Base-by-base conservation (phyloP, 1,140 invertebrate genomes). In the Calycopis cecrops region DNA sequence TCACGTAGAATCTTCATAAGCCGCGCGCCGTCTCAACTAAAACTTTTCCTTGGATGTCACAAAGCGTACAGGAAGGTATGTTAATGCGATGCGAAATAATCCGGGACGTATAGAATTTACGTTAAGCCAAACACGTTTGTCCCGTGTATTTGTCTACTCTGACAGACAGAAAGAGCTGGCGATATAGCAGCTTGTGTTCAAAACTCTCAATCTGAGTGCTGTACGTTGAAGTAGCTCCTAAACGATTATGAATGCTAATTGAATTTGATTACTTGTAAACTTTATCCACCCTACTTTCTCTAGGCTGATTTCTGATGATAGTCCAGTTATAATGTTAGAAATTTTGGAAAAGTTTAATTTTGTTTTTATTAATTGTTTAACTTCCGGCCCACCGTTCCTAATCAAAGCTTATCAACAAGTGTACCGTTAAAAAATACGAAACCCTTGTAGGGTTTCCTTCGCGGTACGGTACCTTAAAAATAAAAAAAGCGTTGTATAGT, bases 151-250 rank as follows among this genome's bases (percentile, higher is more conserved):
- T 10, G n/a, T n/a, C n/a, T 16, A 12, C n/a, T n/a, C 34, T 14
- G 10, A 37, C 9, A 11, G 35, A n/a, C 35, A 37, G 35, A 37
- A 11, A 37, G 35, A 37, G 9, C 35, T 48, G 49, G 58, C n/a
- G 60, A 62, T 62, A 55, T 51, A 12, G 51, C 14, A 51, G 59
- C 51, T 55, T 52, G 54, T 55, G 52, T 8, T 38, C 9, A 55
- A 58, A 62, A n/a, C n/a, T n/a, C n/a, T 62, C 55, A 62, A 48
- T 52, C 58, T 58, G n/a, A n/a, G n/a, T n/a, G n/a, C 55, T 52
- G 48, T 35, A 17, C 16, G 58, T 58, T 58, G 44, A 48, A 60
- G 52, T 48, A 60, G 35, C 37, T 28, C 44, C 47, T 52, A n/a
- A n/a, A n/a, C n/a, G n/a, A n/a, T n/a, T n/a, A n/a, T n/a, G n/a